These are phyloP conservation scores for Uromys caudimaculatus DNA, from an alignment of 2,797 vertebrate genomes.

Conservation along the genomic window DNA sequence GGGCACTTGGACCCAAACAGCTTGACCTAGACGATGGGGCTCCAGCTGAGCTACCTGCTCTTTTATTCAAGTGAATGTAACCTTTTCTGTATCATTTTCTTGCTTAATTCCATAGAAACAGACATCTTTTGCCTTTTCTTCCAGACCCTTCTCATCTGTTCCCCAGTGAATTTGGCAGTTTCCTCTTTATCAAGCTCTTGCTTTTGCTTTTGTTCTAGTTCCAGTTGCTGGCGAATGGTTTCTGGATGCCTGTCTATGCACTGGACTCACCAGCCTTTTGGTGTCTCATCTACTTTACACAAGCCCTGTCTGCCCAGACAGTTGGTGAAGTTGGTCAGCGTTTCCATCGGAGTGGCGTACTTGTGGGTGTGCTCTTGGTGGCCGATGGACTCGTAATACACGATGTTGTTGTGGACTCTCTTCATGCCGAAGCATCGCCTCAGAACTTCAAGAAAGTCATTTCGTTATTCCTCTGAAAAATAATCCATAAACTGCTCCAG, in stretches of 20 bases:
- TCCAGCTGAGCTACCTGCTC: slow-evolving; percentile 87
- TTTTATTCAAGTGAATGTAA: slow-evolving; percentile 94
- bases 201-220: slow-evolving; percentile 96
- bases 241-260: slow-evolving; percentile 97
- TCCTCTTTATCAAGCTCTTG: slow-evolving; percentile 96
- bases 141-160: slow-evolving; percentile 95
- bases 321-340: slow-evolving; percentile 97
- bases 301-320: slow-evolving; percentile 97
- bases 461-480: slow-evolving; percentile 91
- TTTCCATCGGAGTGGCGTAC: slow-evolving; percentile 98
- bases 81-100: slow-evolving; percentile 95
- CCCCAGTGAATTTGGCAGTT: slow-evolving; percentile 95
- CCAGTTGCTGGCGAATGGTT: slow-evolving; percentile 95
- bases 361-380: slow-evolving; percentile 96
- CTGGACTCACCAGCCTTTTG: slow-evolving; percentile 98
- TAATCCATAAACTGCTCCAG: not conserved
- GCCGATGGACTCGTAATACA: slow-evolving; percentile 98
- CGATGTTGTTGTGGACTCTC: slow-evolving; percentile 97
- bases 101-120: slow-evolving; percentile 94
- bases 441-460: slow-evolving; percentile 95
- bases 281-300: slow-evolving; percentile 97
- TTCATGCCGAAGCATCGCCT: slow-evolving; percentile 96
- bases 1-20: slow-evolving; percentile 88
- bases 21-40: slow-evolving; percentile 90
- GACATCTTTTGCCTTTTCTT: slow-evolving; percentile 92